Percentiles rank a stretch among this genome's conserved stretches.
These are phyloP conservation scores for Lamprologus callipterus DNA, from an alignment of 2,113 vertebrate species.

Conservation along the genomic window DNA sequence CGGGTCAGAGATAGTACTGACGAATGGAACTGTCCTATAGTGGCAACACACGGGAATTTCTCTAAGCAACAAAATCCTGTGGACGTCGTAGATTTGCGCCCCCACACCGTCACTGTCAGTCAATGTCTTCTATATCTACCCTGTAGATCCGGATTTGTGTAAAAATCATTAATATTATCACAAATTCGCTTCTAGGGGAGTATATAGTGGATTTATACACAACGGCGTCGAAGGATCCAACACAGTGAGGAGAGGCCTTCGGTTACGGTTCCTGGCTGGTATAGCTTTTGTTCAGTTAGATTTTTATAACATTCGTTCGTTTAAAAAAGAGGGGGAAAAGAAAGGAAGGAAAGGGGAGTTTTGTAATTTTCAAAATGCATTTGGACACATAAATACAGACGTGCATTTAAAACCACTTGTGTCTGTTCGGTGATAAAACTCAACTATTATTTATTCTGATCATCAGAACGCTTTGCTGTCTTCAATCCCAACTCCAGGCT, in stretches of 20 bases:
- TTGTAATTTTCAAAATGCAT: not conserved
- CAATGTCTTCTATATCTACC: slow-evolving; percentile 96
- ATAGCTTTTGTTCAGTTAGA: not conserved
- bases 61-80: slow-evolving; percentile 21
- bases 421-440: not conserved
- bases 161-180: slow-evolving; percentile 82
- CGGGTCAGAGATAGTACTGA: not conserved
- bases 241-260: not conserved
- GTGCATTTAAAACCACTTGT: not conserved
- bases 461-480: not conserved
- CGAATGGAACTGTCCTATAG: not conserved
- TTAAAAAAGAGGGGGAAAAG: not conserved
- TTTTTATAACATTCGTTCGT: not conserved
- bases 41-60: not conserved
- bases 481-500: not conserved
- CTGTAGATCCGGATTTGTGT: slow-evolving; percentile 99
- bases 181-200: slow-evolving; percentile 99
- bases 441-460: not conserved
- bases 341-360: not conserved
- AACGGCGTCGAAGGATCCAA: slow-evolving; percentile 70
- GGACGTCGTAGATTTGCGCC: not conserved
- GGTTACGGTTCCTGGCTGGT: not conserved
- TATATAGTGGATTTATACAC: slow-evolving; percentile 99
- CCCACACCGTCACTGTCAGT: slow-evolving; percentile 48
- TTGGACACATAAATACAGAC: not conserved